Conservation (phyloP, 1,140 invertebrate species). For the Steinernema khuongi region DNA sequence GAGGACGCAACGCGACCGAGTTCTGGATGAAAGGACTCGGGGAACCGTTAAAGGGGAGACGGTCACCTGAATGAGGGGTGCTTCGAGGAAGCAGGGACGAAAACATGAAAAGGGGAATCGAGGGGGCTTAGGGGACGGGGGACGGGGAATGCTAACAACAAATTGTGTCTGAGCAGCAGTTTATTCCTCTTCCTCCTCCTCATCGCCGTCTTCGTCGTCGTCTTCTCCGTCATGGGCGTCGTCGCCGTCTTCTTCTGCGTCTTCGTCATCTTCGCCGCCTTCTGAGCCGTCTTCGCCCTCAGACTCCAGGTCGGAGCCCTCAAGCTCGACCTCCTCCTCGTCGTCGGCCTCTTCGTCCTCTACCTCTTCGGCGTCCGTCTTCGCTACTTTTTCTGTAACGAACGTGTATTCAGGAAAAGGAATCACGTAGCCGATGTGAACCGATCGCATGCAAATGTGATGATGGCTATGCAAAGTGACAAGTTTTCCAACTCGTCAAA, state of each 20-base stretch:
- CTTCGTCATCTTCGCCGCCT: conserved; percentile 14
- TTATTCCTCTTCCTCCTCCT: conserved; percentile 12
- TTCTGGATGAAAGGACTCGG: not conserved
- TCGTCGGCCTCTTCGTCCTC: not conserved
- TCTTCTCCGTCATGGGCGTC: conserved; percentile 18
- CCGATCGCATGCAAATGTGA: not conserved
- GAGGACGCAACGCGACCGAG: not conserved
- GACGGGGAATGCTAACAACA: not conserved
- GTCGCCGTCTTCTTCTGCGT: conserved; percentile 4
- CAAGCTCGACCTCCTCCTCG: not conserved
- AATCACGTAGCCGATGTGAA: not conserved
- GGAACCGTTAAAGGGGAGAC: conserved; percentile 12
- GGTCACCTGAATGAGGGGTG: conserved; percentile 10
- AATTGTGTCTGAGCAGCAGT: not conserved
- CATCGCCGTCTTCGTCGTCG: not conserved
- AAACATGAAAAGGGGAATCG: not conserved
- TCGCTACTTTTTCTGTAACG: not conserved
- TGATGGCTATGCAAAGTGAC: not conserved
- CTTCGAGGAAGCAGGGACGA: not conserved
- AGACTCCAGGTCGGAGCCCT: not conserved
- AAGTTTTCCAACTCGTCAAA: not conserved
- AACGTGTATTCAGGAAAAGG: not conserved
- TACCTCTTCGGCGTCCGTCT: not conserved
- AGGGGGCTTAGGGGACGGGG: not conserved
- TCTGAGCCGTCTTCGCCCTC: conserved; percentile 10